Percentiles rank a stretch among this genome's conserved stretches.
These are phyloP conservation scores for Tragelaphus scriptus DNA, from an alignment of 2,113 vertebrate species.

Conservation along the genomic window DNA sequence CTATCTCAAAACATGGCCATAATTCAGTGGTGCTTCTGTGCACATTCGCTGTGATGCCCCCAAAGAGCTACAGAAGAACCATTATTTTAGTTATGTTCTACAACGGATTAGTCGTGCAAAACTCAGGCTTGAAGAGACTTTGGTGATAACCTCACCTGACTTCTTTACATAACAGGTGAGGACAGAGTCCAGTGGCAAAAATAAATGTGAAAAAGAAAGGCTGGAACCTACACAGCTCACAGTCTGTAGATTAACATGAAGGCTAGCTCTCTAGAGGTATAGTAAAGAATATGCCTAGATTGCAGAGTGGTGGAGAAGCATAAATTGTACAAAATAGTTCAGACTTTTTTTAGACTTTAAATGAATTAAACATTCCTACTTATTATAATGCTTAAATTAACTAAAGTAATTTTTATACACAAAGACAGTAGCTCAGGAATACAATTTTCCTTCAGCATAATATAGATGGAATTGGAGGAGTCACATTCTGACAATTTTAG, in stretches of 20 bases:
- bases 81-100: not conserved
- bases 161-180: not conserved
- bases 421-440: not conserved
- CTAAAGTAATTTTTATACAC: not conserved
- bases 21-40: not conserved
- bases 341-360: not conserved
- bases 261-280: not conserved
- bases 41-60: not conserved
- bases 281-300: not conserved
- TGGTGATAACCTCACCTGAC: not conserved
- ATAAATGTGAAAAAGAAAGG: not conserved
- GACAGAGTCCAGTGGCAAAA: not conserved
- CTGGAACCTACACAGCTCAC: not conserved
- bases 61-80: conserved; percentile 5
- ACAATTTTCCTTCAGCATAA: not conserved
- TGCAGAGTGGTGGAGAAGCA: not conserved
- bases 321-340: not conserved
- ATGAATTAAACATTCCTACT: not conserved
- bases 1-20: not conserved
- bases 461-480: not conserved
- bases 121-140: not conserved
- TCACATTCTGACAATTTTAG: not conserved
- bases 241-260: not conserved
- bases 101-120: conserved; percentile 6
- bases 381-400: not conserved